phyloP scores from a whole-genome alignment of 2,797 vertebrate genomes.

The Gallinago nigripennis region DNA sequence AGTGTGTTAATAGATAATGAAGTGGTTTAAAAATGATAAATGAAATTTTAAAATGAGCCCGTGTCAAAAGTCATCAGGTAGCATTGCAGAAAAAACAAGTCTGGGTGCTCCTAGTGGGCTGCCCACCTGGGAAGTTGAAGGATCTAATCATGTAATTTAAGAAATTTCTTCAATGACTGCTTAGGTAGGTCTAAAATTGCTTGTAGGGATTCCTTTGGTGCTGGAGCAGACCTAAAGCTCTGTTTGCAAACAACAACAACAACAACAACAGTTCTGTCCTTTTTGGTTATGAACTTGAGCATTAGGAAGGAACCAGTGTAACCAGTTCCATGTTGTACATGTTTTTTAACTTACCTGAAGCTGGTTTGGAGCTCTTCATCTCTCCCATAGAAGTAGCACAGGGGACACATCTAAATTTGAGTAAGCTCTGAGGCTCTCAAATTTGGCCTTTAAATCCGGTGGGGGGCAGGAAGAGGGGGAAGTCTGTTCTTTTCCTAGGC shows the following conservation, averaged over 20 bases:
- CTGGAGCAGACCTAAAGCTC: not conserved
- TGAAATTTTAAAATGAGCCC: not conserved
- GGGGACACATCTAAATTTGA: not conserved
- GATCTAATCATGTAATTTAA: not conserved
- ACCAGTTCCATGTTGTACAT: not conserved
- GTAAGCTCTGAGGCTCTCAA: not conserved
- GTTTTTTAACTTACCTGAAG: not conserved
- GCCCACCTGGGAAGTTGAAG: not conserved
- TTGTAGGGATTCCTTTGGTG: not conserved
- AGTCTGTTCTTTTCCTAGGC: not conserved
- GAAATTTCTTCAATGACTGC: not conserved
- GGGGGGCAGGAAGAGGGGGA: no score
- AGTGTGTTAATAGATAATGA: not conserved
- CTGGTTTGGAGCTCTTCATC: not conserved
- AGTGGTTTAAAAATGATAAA: not conserved
- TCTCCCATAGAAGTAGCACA: not conserved
- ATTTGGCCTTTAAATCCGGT: not conserved
- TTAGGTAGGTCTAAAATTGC: not conserved
- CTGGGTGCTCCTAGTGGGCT: not conserved
- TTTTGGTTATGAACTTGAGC: not conserved
- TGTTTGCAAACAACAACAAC: not conserved
- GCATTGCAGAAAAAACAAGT: not conserved
- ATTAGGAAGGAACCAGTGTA: not conserved
- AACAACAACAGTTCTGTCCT: not conserved
- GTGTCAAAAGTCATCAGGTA: not conserved